Conservation (phyloP, 2,797 vertebrate species). For the Gymnocypris eckloni region DNA sequence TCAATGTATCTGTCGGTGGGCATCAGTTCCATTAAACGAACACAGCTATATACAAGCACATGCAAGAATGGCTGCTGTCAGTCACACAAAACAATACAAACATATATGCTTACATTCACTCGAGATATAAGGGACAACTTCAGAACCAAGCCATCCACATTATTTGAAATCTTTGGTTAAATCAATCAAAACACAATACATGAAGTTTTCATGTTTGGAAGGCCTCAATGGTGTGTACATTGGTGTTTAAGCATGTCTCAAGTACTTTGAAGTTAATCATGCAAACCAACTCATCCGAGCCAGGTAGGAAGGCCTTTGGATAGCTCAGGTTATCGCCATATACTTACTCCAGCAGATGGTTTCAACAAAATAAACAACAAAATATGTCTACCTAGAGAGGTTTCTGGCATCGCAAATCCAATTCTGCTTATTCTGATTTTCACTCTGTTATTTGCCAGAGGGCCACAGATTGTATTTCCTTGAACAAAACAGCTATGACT, state of each 20-base stretch:
- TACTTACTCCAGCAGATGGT: conserved; percentile 57
- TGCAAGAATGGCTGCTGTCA: conserved; percentile 48
- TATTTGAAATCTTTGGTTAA: not conserved
- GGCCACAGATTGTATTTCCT: conserved; percentile 69
- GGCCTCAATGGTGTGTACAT: not conserved
- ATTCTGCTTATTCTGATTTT: conserved; percentile 61
- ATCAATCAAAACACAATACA: not conserved
- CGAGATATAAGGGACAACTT: not conserved
- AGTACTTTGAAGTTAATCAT: not conserved
- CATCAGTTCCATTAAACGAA: conserved; percentile 37
- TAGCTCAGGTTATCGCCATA: conserved; percentile 38
- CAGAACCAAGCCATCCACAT: not conserved
- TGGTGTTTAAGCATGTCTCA: not conserved
- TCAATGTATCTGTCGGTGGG: conserved; percentile 45
- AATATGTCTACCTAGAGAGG: conserved; percentile 58
- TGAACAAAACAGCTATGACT: conserved; percentile 74
- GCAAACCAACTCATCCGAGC: conserved; percentile 35
- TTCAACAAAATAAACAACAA: conserved; percentile 64
- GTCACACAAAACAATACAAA: conserved; percentile 22
- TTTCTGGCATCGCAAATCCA: conserved; percentile 67
- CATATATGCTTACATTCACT: not conserved
- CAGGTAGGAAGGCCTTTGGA: conserved; percentile 34
- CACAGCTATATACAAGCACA: conserved; percentile 54
- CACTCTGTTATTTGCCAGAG: conserved; percentile 64
- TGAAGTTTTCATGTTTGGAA: not conserved